Conservation (phyloP, 1,140 invertebrate genomes). For the Macrosteles quadrilineatus region DNA sequence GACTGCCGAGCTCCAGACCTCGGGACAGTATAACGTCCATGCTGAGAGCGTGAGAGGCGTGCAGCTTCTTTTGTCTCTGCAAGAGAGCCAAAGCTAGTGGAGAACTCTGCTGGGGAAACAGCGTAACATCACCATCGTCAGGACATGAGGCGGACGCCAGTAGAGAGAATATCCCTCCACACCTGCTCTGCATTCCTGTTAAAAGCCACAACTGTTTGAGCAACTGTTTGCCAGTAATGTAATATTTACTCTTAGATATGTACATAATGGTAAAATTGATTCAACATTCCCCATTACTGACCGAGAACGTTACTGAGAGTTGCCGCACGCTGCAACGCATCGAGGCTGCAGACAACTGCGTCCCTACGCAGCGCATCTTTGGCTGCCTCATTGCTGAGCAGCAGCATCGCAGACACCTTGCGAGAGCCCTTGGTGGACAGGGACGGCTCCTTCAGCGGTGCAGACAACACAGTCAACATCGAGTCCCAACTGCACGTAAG, state of each 20-base stretch:
- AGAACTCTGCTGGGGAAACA: not conserved
- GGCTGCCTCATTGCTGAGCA: constrained; percentile 56
- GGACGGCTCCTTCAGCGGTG: constrained; percentile 58
- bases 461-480: constrained; percentile 83
- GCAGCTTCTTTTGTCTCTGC: constrained; percentile 46
- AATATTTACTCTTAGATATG: too few species aligned
- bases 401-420: constrained; percentile 15
- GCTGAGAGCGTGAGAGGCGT: constrained; percentile 76
- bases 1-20: constrained; percentile 86
- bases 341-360: constrained; percentile 75
- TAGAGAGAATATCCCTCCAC: constrained; percentile 78
- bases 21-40: constrained; percentile 81
- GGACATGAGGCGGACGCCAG: constrained; percentile 76
- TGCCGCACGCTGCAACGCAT: constrained; percentile 77
- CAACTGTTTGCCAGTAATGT: too few species aligned
- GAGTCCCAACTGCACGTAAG: constrained; percentile 90
- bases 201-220: too few species aligned
- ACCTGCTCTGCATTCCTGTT: constrained; percentile 79
- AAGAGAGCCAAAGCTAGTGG: constrained; percentile 12
- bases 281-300: constrained; percentile 48
- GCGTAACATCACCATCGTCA: constrained; percentile 43
- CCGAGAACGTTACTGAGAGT: constrained; percentile 62
- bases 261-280: too few species aligned
- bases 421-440: constrained; percentile 42
- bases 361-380: constrained; percentile 65